Percentiles rank a stretch among this genome's conserved stretches.
phyloP scores from a whole-genome alignment of 1,140 invertebrate genomes.

The Bombus confusus region DNA sequence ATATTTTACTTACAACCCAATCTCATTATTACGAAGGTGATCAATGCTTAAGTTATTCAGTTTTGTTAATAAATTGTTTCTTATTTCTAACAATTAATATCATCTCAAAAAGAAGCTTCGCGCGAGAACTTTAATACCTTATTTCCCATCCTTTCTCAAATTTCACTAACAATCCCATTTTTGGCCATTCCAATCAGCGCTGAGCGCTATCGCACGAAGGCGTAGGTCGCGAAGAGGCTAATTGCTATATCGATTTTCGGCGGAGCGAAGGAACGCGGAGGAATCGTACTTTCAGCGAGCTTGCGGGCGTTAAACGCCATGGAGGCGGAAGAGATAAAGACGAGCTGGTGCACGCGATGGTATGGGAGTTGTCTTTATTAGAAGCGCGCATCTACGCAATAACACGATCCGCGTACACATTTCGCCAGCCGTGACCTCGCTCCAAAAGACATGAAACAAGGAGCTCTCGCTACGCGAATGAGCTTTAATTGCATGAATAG shows the following conservation, averaged over 20 bases:
- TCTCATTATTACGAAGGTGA: background rate
- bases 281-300: constrained; percentile 1
- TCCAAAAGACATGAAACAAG: background rate
- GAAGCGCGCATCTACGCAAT: constrained; percentile 22
- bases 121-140: background rate
- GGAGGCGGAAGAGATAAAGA: constrained; percentile 34
- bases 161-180: background rate
- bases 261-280: background rate
- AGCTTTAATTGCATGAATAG: constrained; percentile 40
- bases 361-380: constrained; percentile 28
- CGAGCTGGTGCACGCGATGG: background rate
- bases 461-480: background rate
- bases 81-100: background rate
- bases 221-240: constrained; percentile 7
- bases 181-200: background rate
- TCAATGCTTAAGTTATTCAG: background rate
- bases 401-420: constrained; percentile 14
- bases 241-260: constrained; percentile 40
- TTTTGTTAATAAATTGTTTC: background rate
- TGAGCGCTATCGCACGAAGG: background rate
- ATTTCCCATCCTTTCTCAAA: background rate
- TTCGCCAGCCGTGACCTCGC: background rate
- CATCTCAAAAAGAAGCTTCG: too few relatives aligned
- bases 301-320: background rate
- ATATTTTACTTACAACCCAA: background rate